Base-by-base conservation (phyloP, 2,113 vertebrate genomes). In the Camelus dromedarius region DNA sequence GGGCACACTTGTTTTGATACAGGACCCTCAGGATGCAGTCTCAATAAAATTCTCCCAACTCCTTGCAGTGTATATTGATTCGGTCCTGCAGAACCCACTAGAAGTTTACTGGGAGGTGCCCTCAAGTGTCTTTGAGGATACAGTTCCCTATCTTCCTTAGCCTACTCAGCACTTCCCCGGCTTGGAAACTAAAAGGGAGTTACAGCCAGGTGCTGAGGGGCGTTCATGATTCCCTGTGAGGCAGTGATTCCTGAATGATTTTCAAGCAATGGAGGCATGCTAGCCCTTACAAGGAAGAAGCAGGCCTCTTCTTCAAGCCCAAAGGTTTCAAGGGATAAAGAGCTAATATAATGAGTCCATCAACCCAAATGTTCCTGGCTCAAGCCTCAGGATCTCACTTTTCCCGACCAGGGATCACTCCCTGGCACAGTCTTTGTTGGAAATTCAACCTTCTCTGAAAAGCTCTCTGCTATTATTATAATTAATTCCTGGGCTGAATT, bases 361-460 rank as follows among this genome's bases (percentile, higher is more conserved):
- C 42, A 69, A 48, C 3, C 11, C 22, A 26, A 56, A 69, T 79
- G 9, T 92, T 28, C 46, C 35, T 32, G 86, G 11, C 38, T 58
- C 1, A 83, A 66, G 9, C 26, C 22, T 91, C 30, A 76, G 16
- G 6, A n/a, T 58, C 32, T 50, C 38, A 56, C 19, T 81, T 5
- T 64, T 83, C 67, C 58, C 19, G n/a, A 38, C 5, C 26, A 50
- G 35, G 38, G n/a, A 15, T 8, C 8, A 48, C 26, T 91, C 18
- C 58, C 8, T 93, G 22, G 1, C 15, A 77, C 20, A 62, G 5
- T 4, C 19, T 60, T 85, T 72, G 20, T 66, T 28, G 19, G n/a
- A 93, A 96, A 94, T 35, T 80, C 35, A 54, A 15, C n/a, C 8
- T 87, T 90, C 67, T 79, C 6, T 62, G 32, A 52, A 93, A 87